Evolutionary conservation across 2,797 vertebrate genomes (phyloP), one percentile per base, ranked within the genome.

Genomic region (Sphaeramia orbicularis): DNA sequence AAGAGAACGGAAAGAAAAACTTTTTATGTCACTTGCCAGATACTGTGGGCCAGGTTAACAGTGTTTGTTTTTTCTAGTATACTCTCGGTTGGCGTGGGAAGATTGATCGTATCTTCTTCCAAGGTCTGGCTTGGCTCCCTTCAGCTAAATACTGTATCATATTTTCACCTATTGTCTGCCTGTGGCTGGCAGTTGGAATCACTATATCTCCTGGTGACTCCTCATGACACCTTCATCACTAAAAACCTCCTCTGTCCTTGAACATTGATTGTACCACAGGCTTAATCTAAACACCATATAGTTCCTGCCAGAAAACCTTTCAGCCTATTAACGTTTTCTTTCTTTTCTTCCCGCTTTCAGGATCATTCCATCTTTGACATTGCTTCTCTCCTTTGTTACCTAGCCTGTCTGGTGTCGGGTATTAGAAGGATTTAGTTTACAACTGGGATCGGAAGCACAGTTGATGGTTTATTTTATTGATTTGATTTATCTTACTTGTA

Each of bases 241-340:
- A 74, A 61, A 80, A 89, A 50, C 53, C 75, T 76, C 71, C 59
- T 53, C 74, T 55, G 89, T 86, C 90, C 89, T 93, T 89, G 85
- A 87, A 60, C 83, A 76, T 58, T 90, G 87, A 89, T 90, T 86
- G 85, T 44, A 74, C 64, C 83, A 45, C 60, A 45, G 68, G 73
- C 45, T 65, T 79, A 79, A 88, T 88, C 85, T 84, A 78, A 85
- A 85, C 81, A 75, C 83, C 59, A 65, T 74, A 82, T 72, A 69
- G 68, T 69, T 83, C 63, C 70, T 85, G 74, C 84, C 84, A 89
- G 85, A 85, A 87, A 84, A 74, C 82, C 84, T 89, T 74, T 90
- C 74, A 86, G 78, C 69, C 80, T 83, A 85, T 89, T 85, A 87
- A 63, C 35, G 24, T 71, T 85, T 78, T 68, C 69, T 68, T 54